phyloP scores from a whole-genome alignment of 2,888 invertebrate species.

The Troides helena region DNA sequence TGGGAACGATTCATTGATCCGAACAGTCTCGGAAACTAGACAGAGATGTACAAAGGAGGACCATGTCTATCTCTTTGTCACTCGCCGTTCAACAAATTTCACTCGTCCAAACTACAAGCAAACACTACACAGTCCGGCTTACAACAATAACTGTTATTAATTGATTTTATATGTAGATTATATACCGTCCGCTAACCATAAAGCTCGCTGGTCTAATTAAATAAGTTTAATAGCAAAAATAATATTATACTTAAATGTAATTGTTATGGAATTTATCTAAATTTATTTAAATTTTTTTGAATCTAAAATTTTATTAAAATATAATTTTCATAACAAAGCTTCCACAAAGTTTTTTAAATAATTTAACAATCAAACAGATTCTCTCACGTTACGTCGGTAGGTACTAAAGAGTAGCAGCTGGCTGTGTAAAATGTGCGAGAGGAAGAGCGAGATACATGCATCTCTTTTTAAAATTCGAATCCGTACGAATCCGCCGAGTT shows the following conservation, averaged over 20 bases:
- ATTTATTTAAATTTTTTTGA: not conserved
- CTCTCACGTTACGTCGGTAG: not conserved
- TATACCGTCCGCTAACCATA: no score
- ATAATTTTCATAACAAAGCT: not conserved
- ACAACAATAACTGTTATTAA: not conserved
- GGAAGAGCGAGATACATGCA: constrained; percentile 37
- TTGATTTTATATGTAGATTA: not conserved
- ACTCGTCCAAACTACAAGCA: not conserved
- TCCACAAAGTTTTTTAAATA: not conserved
- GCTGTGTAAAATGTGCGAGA: constrained; percentile 33
- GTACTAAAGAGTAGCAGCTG: constrained; percentile 27
- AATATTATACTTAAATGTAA: not conserved
- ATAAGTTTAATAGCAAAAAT: no score
- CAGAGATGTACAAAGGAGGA: constrained; percentile 58
- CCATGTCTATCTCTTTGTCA: constrained; percentile 39
- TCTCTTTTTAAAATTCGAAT: constrained; percentile 47
- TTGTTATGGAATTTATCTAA: not conserved
- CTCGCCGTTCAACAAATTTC: constrained; percentile 40
- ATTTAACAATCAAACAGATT: constrained; percentile 5
- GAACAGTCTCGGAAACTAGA: constrained; percentile 69
- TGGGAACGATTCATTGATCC: constrained; percentile 79
- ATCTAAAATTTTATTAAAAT: not conserved
- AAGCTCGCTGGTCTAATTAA: no score
- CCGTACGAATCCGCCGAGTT: constrained; percentile 41
- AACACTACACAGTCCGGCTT: not conserved